Base-by-base conservation (phyloP, 2,797 vertebrate species). In the Macroramphosus scolopax region DNA sequence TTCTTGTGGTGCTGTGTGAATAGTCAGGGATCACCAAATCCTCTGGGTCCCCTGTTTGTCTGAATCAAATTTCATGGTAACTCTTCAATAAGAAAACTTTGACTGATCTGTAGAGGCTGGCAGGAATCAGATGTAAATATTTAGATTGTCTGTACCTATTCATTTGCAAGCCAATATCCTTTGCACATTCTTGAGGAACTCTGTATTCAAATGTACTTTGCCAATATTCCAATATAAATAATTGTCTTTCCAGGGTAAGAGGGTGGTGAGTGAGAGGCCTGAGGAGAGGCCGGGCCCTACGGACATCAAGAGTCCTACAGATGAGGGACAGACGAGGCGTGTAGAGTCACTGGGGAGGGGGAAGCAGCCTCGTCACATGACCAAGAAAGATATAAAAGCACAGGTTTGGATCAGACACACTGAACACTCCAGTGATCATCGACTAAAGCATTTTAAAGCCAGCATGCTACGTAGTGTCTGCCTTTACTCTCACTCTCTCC, bases 191-290 rank as follows among this genome's bases (percentile, higher is more conserved):
- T n/a, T n/a, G n/a, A n/a, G n/a, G n/a, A n/a, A n/a, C n/a, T n/a
- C n/a, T n/a, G n/a, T n/a, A n/a, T n/a, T n/a, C n/a, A n/a, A n/a
- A n/a, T n/a, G n/a, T n/a, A n/a, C n/a, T n/a, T n/a, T n/a, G n/a
- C n/a, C n/a, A n/a, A n/a, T n/a, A n/a, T n/a, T n/a, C n/a, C n/a
- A n/a, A n/a, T n/a, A n/a, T n/a, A n/a, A n/a, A n/a, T 39, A 17
- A 40, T 18, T 52, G 46, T 67, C 29, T 58, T 48, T 67, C 48
- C 77, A 98, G 95, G 94, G 92, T 67, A 95, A 92, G 79, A 83
- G 94, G 62, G 86, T 94, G 1, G 95, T 97, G 59, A 93, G 92
- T 2, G 94, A 95, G 86, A 92, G 50, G 78, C 70, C 59, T 38
- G 86, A 59, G 1, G 82, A 1, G 81, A 88, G 25, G 54, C 71